These are phyloP conservation scores for Idaea straminata DNA, from an alignment of 2,888 invertebrate species.

Conservation along the genomic window DNA sequence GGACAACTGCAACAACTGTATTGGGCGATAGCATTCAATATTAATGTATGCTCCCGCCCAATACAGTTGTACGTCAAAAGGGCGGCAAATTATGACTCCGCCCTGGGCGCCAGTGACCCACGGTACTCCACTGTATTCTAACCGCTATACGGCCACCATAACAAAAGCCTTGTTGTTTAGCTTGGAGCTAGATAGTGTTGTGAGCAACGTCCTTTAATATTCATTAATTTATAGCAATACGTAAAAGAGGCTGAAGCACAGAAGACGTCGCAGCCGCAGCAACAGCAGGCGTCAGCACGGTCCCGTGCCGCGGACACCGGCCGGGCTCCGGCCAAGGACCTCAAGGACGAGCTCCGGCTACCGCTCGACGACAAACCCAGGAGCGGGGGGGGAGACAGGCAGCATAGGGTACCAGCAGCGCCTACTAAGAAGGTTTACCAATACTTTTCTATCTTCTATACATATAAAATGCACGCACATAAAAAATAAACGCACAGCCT, in stretches of 20 bases:
- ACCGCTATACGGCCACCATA: too few species aligned
- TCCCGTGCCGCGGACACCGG: not conserved
- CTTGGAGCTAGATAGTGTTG: too few species aligned
- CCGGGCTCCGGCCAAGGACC: conserved; percentile 7
- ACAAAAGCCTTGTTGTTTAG: too few species aligned
- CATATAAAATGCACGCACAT: too few species aligned
- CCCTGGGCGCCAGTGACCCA: too few species aligned
- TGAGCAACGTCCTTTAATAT: too few species aligned
- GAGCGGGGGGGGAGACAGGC: conserved; percentile 47
- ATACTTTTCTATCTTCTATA: not conserved
- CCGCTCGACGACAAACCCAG: conserved; percentile 45
- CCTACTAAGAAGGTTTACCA: conserved; percentile 44
- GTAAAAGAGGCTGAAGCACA: conserved; percentile 26
- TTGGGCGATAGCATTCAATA: too few species aligned
- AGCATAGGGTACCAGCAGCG: conserved; percentile 48
- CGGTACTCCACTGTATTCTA: too few species aligned
- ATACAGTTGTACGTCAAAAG: too few species aligned
- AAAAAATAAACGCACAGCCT: not conserved
- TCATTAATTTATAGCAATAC: conserved; percentile 38
- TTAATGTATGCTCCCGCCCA: too few species aligned
- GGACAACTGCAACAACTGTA: too few species aligned
- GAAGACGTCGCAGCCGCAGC: conserved; percentile 7
- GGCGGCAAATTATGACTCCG: too few species aligned
- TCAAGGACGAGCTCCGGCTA: conserved; percentile 52
- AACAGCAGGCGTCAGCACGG: not conserved